Conservation (phyloP, 2,797 vertebrate species). For the Eutrigla gurnardus region DNA sequence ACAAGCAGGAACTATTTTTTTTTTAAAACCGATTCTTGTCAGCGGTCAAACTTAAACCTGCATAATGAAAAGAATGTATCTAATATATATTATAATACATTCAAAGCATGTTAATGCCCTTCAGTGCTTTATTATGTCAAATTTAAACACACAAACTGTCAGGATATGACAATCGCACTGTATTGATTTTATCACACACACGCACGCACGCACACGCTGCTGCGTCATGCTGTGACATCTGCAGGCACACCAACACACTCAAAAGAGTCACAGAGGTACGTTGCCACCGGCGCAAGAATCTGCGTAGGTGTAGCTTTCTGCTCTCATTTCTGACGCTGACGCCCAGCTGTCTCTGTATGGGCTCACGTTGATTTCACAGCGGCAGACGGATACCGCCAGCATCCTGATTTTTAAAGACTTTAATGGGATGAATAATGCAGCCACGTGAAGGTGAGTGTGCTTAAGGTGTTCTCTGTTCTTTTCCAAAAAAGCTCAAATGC, state of each 20-base stretch:
- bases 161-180: background rate
- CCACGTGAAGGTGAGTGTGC: constrained; percentile 34
- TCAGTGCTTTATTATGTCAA: background rate
- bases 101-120: background rate
- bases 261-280: constrained; percentile 7
- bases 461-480: constrained; percentile 26
- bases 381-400: constrained; percentile 27
- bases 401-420: constrained; percentile 49
- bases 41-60: constrained; percentile 4
- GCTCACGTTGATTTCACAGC: constrained; percentile 53
- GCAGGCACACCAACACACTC: constrained; percentile 17
- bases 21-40: background rate
- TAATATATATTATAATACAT: background rate
- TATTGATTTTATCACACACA: background rate
- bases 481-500: constrained; percentile 26
- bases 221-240: constrained; percentile 43
- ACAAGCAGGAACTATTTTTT: background rate
- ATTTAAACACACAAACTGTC: background rate
- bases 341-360: constrained; percentile 33
- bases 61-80: background rate
- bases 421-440: constrained; percentile 68
- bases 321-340: constrained; percentile 55
- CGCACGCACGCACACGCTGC: background rate
- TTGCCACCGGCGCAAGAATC: constrained; percentile 10
- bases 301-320: constrained; percentile 57